Evolutionary conservation across 53 echinoderm and acorn worm species (phyloP), one percentile per base, ranked within the genome.

Genomic region (Echinarachnius parma): DNA sequence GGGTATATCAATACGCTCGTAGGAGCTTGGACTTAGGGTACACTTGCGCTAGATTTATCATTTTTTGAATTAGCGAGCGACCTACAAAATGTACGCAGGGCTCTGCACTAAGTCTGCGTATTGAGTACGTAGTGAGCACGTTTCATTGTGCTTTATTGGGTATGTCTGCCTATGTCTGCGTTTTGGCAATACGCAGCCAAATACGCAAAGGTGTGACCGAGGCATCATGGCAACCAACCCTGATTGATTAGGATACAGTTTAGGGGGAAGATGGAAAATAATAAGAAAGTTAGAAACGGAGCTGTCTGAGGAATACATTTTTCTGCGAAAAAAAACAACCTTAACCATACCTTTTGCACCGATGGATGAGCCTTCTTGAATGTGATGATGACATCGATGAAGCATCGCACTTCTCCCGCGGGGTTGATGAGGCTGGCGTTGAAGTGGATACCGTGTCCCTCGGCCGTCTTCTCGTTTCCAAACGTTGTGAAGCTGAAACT

Each of bases 401-500:
- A 80, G 30, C 95, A 94, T 31, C 87, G 80, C 32, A 94, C 87
- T 21, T 91, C 90, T 2, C 95, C 95, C 22, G 57, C 68, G 0
- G 91, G 91, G 50, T 91, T 87, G 75, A 94, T 87, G 25, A 94
- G 78, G 31, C 87, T 94, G 28, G 95, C 95, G 21, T 94, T 94
- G 71, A 94, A 94, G 69, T 91, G 91, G 14, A 94, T 34, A 8
- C 87, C 60, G 39, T 84, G 84, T 33, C 54, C 58, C 18, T 79
- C 78, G 2, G 79, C 62, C 14, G 68, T 83, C 46, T 46, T 49
- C 3, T 69, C 60, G 52, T 67, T 61, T 3, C 42, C 53, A 31
- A 53, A 75, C 14, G 84, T 78, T 9, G 86, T 86, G 21, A 62
- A 93, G n/a, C 82, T 80, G 75, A 93, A 93, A 26, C 93, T 93